These are phyloP conservation scores for Dicrurus megarhynchus DNA, from an alignment of 2,113 vertebrate genomes.

Conservation along the genomic window DNA sequence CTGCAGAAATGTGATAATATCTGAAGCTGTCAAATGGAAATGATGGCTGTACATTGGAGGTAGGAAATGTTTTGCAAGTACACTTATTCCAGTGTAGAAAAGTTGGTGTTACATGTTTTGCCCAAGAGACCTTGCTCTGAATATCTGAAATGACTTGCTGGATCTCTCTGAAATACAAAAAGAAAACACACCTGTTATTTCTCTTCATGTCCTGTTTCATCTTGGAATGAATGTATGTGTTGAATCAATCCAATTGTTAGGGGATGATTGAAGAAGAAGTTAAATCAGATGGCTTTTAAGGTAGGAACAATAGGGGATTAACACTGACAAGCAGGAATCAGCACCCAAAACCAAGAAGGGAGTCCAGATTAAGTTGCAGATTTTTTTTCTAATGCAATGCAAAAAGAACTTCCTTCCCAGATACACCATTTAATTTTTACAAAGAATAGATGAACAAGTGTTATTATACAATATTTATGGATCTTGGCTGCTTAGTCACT, in stretches of 20 bases:
- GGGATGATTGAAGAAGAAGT: neutral
- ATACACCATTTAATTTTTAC: neutral
- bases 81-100: neutral
- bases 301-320: neutral
- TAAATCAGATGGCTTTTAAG: constrained; percentile 11
- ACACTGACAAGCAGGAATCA: neutral
- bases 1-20: neutral
- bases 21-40: neutral
- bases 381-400: neutral
- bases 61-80: neutral
- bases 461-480: neutral
- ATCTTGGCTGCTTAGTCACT: neutral
- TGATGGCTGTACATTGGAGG: neutral
- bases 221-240: neutral
- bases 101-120: neutral
- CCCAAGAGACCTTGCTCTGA: neutral
- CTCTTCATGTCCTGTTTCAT: neutral
- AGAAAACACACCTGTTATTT: neutral
- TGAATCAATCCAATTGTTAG: neutral
- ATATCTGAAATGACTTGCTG: neutral
- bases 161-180: neutral
- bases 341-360: neutral
- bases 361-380: neutral
- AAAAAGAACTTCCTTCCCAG: neutral
- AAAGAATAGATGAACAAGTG: neutral